Base-by-base conservation (phyloP, 2,888 invertebrate genomes). In the Phasia obesa region DNA sequence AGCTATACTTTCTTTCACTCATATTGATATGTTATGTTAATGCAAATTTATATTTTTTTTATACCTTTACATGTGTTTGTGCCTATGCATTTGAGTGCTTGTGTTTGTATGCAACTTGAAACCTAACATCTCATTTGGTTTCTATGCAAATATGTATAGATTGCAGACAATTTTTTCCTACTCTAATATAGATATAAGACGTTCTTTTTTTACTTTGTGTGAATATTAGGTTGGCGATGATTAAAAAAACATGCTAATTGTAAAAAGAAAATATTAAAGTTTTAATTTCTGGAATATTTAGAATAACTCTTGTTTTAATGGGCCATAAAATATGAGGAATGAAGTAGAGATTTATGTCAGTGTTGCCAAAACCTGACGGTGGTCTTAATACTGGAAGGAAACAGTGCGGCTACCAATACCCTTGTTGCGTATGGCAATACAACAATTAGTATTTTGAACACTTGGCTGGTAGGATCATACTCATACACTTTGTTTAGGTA, bases 101-200 rank as follows among this genome's bases (percentile, higher is more conserved):
- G 17, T 35, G 59, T 23, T n/a, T n/a, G n/a, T n/a, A n/a, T n/a
- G n/a, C n/a, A 53, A 62, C 47, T 75, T 64, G 11, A 78, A 25
- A 70, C 55, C 35, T 25, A 70, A 75, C 75, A 75, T 80, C 80
- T 80, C 49, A 75, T 75, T 80, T 69, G 69, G 55, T 80, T 80
- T 80, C 62, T 70, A 80, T 80, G 80, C 74, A 80, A 80, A 80
- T 80, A 75, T 69, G 42, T 64, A 47, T 49, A 59, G 57, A 75
- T 67, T 75, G 55, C 65, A 65, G 65, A 57, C 47, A 75, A 75
- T 67, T 75, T 75, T 59, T 44, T 31, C 64, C 51, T 47, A 23
- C 17, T 53, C 31, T 23, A 74, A 55, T 44, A 21, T 15, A 62
- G 51, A 62, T 62, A 51, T 73, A n/a, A 51, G 19, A 25, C 1